Conservation (phyloP, 37 sponge, comb jelly and placozoan species). For the Spongilla lacustris region DNA sequence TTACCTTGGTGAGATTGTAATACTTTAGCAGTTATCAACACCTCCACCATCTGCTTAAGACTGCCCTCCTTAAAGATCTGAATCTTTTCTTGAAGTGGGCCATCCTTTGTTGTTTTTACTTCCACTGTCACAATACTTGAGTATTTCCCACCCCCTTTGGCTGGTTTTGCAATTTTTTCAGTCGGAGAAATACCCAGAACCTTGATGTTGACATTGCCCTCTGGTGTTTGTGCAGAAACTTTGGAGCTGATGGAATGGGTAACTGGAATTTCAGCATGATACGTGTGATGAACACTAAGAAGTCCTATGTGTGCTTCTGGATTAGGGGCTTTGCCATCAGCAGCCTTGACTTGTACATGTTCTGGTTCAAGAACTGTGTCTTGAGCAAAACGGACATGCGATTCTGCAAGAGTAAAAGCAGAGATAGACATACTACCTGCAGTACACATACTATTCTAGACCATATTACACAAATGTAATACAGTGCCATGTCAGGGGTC, state of each 20-base stretch:
- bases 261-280: conserved; percentile 56
- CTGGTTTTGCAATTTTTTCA: not conserved
- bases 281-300: conserved; percentile 74
- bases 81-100: conserved; percentile 62
- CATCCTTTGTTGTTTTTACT: conserved; percentile 79
- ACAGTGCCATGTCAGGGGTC: no score
- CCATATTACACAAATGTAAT: no score
- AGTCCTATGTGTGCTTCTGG: conserved; percentile 81
- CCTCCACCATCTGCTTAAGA: not conserved
- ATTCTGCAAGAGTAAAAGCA: not conserved
- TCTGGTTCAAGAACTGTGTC: conserved; percentile 73
- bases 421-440: no score
- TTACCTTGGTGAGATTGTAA: conserved; percentile 66
- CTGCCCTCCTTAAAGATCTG: conserved; percentile 22
- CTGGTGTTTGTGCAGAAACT: conserved; percentile 42
- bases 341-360: conserved; percentile 36
- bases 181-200: conserved; percentile 8
- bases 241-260: conserved; percentile 49
- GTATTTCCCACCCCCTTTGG: conserved; percentile 5
- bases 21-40: conserved; percentile 71
- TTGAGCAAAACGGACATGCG: conserved; percentile 51
- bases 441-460: no score
- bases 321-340: conserved; percentile 16
- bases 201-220: conserved; percentile 62
- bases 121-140: conserved; percentile 35